Base-by-base conservation (phyloP, 2,113 vertebrate species). In the Triplophysa rosa region DNA sequence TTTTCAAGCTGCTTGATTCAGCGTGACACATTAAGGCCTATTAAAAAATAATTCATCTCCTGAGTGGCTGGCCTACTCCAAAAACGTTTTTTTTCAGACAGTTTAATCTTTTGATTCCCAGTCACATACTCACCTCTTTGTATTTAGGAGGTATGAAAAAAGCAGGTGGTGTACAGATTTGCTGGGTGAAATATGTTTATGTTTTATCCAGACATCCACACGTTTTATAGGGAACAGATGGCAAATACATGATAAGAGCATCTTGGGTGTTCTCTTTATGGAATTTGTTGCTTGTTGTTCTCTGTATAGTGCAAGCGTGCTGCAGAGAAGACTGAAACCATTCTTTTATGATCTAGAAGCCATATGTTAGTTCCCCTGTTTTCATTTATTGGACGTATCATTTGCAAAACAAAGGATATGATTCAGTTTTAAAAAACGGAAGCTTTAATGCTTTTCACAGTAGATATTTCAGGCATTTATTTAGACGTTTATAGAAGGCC, bases 141-240 rank as follows among this genome's bases (percentile, higher is more conserved):
- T 62, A 77, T 56, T 82, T 61, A 75, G 72, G 58, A 63, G 72
- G 71, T 19, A 61, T 16, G 40, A 67, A 77, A 29, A 21, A 68
- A 76, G 59, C 89, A 89, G 88, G 86, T 91, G 89, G 42, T 33
- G 80, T 75, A 88, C 88, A 89, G 86, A 84, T 90, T 87, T 85
- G 84, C 89, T 77, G 79, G 84, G 86, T 85, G 85, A 89, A 87
- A 85, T 74, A 80, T 83, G 29, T 77, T 70, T 77, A 82, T 76
- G 54, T 81, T 26, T 63, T 69, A 42, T 80, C 75, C 89, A 83
- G 83, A 77, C 81, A 83, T 80, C 84, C 16, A 63, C 63, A 76
- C 33, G 54, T 69, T 88, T 90, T 87, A 88, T 77, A 24, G 78
- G 62, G 80, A 90, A 84, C 89, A 91, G 90, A 92, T 90, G 89